Base-by-base conservation (phyloP, 2,113 vertebrate genomes). In the Machaerirhynchus nigripectus region DNA sequence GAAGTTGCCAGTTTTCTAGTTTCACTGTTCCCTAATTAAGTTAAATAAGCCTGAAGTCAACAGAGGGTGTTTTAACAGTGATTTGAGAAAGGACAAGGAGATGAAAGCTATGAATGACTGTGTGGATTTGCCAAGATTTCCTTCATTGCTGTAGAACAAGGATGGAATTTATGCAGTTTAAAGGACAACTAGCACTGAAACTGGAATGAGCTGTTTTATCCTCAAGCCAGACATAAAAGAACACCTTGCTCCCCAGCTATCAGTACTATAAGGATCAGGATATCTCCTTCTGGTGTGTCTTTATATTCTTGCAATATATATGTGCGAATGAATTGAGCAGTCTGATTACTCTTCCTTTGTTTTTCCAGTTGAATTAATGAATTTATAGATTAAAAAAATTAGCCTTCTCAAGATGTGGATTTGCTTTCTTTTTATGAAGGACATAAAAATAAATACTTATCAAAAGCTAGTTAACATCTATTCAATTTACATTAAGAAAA, bases 161-260 rank as follows among this genome's bases (percentile, higher is more conserved):
- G 75, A 73, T 26, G 80, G 85, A 93, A 91, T 91, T 84, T 87
- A 50, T 89, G 78, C 95, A 94, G 96, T 89, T 96, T 94, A 96
- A 95, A 95, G 87, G 95, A 94, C 93, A 94, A 67, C 65, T 18
- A 95, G 90, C 82, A 28, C 84, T 89, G 95, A 95, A 97, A 97
- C 87, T 59, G 27, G 89, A 96, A 93, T 55, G 82, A 73, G 75
- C 89, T 94, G 11, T 78, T 97, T 97, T 91, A 96, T 97, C 85
- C 91, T 82, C 63, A 86, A 95, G 53, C 35, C 82, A 96, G 91
- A 84, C 40, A 89, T 80, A 83, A 93, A 92, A 90, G 77, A 89
- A 94, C 23, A 96, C 61, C 3, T 17, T 61, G 75, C 59, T 91
- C 40, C 77, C n/a, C n/a, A 63, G 79, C 85, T 40, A 88, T 31